Base-by-base conservation (phyloP, 2,888 invertebrate genomes). In the Amphipyra berbera region DNA sequence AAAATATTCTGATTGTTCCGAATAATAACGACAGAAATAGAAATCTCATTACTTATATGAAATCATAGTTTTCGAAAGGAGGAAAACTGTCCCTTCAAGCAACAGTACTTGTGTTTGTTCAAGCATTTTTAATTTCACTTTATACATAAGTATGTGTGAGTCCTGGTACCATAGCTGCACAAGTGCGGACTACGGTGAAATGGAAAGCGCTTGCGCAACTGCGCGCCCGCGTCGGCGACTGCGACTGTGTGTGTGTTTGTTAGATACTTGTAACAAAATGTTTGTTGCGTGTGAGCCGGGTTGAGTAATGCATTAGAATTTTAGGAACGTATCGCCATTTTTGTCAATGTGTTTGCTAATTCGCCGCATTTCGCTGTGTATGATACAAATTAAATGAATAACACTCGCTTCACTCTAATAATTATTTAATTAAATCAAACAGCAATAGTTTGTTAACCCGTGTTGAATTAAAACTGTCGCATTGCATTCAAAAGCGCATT, bases 151-250 rank as follows among this genome's bases (percentile, higher is more conserved):
- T 59, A 15, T 59, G 61, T 62, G 65, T 50, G 41, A 47, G 62
- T 62, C 13, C 44, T 48, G 15, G 65, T 69, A 69, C 71, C 56
- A 57, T 61, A 62, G 67, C 50, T 56, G 60, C 70, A 62, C 62
- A 68, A 70, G 68, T 76, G 76, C 76, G 72, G 70, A 73, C 73
- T 70, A 82, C 82, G 87, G 91, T 90, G 94, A 94, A 94, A 94
- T 90, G 91, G 93, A 94, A 94, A 94, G 93, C 90, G 89, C 86
- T 94, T 94, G 91, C 93, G 92, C 93, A 94, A 94, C 87, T 45
- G 40, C 68, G 61, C 49, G 67, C 61, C 62, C 55, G 70, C 71
- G 69, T 53, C 44, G 42, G 35, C 64, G 61, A 38, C 61, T 70
- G 64, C 73, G 69, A 54, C 37, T 63, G 52, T 68, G 53, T 70